Conservation (phyloP, 2,797 vertebrate species). For the Parauchenoglanis ngamensis region DNA sequence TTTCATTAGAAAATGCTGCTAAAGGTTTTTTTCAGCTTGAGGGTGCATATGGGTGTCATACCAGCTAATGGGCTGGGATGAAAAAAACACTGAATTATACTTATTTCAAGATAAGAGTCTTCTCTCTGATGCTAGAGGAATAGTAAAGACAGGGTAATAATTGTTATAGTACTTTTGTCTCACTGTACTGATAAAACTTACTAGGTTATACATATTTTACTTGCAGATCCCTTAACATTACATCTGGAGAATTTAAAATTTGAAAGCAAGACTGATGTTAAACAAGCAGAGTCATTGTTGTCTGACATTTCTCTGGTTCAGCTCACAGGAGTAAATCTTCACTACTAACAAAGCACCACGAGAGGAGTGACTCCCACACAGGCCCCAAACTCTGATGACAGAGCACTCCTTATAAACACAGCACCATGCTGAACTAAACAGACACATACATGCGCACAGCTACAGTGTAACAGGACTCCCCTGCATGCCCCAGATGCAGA, state of each 20-base stretch:
- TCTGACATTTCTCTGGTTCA: slow-evolving; percentile 9
- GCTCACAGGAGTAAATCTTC: background rate
- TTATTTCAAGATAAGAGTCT: background rate
- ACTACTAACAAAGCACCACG: slow-evolving; percentile 8
- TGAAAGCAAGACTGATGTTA: background rate
- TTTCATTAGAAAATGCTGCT: slow-evolving; percentile 6
- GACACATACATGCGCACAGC: background rate
- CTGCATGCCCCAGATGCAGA: slow-evolving; percentile 28
- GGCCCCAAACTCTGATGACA: slow-evolving; percentile 44
- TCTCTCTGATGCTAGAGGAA: background rate
- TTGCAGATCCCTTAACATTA: background rate
- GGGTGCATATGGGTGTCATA: background rate
- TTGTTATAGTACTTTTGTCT: background rate
- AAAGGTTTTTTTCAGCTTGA: background rate
- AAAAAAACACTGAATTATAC: background rate
- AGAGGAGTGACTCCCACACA: slow-evolving; percentile 23
- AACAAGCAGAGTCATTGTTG: slow-evolving; percentile 17
- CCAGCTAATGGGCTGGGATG: background rate
- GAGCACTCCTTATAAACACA: slow-evolving; percentile 44
- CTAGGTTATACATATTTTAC: background rate
- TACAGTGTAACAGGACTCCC: slow-evolving; percentile 57
- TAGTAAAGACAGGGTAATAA: background rate
- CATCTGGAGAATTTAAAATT: background rate
- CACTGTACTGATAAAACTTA: background rate
- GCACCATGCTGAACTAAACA: slow-evolving; percentile 34